Conservation (phyloP, 2,797 vertebrate genomes). For the Columba guinea region DNA sequence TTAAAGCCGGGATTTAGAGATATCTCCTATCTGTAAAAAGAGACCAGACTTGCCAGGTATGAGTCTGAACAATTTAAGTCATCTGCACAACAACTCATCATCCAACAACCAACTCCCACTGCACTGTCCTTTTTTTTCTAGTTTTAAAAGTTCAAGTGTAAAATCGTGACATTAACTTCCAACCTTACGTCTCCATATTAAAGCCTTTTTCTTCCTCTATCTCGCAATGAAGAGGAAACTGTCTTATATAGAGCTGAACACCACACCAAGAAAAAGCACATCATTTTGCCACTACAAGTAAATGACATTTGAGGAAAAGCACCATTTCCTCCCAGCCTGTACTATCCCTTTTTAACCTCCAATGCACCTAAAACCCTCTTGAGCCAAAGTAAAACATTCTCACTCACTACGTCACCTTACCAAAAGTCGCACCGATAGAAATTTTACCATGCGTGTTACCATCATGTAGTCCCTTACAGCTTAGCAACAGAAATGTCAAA, state of each 20-base stretch:
- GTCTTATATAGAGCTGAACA: background rate
- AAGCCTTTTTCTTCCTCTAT: background rate
- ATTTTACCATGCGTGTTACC: background rate
- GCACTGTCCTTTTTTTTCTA: background rate
- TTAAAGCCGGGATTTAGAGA: background rate
- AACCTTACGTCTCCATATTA: background rate
- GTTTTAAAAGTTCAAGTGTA: background rate
- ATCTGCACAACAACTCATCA: background rate
- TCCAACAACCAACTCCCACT: background rate
- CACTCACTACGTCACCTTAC: background rate
- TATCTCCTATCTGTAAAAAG: background rate
- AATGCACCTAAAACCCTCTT: background rate
- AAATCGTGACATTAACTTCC: background rate
- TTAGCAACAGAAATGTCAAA: background rate
- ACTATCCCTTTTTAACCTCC: background rate
- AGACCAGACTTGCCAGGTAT: background rate
- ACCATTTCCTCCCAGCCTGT: background rate
- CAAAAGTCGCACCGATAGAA: rapidly evolving
- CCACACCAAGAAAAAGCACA: background rate
- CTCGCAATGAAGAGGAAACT: background rate
- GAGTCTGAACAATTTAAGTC: background rate
- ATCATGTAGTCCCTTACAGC: rapidly evolving
- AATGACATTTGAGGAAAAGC: background rate
- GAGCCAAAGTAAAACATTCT: background rate
- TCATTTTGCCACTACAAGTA: background rate